Conservation (phyloP, 2,113 vertebrate species). For the Poicephalus meyeri region DNA sequence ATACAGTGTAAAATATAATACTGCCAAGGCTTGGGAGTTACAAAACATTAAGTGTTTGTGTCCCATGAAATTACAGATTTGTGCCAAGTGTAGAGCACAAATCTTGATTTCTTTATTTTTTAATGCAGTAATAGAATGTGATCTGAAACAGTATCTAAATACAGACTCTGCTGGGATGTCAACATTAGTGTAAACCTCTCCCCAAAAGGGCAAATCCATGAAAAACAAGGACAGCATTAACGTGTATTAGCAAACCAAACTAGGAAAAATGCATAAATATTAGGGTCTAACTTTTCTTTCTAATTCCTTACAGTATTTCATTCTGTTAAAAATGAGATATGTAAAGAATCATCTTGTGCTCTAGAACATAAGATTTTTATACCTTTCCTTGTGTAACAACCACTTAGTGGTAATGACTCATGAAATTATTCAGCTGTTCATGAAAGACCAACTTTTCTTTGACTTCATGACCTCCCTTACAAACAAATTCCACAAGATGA, state of each 20-base stretch:
- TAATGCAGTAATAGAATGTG: neutral
- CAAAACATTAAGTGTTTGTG: neutral
- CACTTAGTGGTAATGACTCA: slow-evolving; percentile 19
- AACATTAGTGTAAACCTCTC: neutral
- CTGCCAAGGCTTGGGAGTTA: neutral
- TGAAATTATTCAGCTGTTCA: slow-evolving; percentile 22
- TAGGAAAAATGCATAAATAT: neutral
- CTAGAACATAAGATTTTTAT: neutral
- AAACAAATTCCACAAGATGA: slow-evolving; percentile 10
- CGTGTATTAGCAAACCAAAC: neutral
- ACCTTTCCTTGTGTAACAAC: neutral
- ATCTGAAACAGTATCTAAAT: neutral
- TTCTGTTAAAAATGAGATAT: neutral
- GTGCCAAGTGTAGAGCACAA: neutral
- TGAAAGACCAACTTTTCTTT: slow-evolving; percentile 12
- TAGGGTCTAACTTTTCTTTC: neutral
- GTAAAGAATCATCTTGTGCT: neutral
- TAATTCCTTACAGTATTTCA: neutral
- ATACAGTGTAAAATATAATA: neutral
- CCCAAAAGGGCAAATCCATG: neutral
- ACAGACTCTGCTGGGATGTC: neutral
- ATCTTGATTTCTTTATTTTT: neutral
- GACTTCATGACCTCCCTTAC: slow-evolving; percentile 1
- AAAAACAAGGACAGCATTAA: neutral
- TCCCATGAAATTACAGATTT: neutral